These are phyloP conservation scores for Fissipunctia ypsillon DNA, from an alignment of 2,888 invertebrate genomes.

Conservation along the genomic window DNA sequence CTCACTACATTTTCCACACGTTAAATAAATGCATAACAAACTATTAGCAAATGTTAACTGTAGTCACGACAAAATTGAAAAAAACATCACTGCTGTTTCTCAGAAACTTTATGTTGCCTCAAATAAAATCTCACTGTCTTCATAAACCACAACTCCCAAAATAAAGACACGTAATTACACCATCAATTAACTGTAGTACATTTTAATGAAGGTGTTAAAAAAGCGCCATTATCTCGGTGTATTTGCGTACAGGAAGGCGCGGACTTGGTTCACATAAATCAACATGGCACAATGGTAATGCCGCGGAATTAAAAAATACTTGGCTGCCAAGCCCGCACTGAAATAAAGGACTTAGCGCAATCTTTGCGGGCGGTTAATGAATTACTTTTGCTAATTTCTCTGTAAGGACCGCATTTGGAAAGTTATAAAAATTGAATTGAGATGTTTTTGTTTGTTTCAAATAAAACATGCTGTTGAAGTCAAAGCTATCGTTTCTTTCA, in stretches of 20 bases:
- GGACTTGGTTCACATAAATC: conserved; percentile 82
- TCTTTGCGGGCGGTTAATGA: conserved; percentile 88
- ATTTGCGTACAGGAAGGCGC: conserved; percentile 76
- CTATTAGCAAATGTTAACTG: background rate
- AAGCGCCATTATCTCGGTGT: conserved; percentile 85
- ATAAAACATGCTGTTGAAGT: background rate
- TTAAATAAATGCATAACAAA: background rate
- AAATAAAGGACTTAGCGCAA: conserved; percentile 88
- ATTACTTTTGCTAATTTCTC: conserved; percentile 89
- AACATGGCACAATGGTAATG: conserved; percentile 87
- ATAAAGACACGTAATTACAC: conserved; percentile 65
- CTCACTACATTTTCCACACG: no score
- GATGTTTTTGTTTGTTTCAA: background rate
- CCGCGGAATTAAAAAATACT: conserved; percentile 89
- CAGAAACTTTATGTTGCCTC: background rate
- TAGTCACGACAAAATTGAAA: background rate
- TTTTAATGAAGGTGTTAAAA: conserved; percentile 88
- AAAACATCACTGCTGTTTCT: background rate
- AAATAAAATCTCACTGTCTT: conserved; percentile 2
- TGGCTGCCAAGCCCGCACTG: conserved; percentile 78
- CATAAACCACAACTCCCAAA: conserved; percentile 31
- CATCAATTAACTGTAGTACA: conserved; percentile 81
- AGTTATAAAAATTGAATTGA: background rate
- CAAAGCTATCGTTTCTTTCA: background rate
- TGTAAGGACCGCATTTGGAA: conserved; percentile 72